These are phyloP conservation scores for Caenorhabditis angaria DNA, from an alignment of 2,888 invertebrate species.

Conservation along the genomic window DNA sequence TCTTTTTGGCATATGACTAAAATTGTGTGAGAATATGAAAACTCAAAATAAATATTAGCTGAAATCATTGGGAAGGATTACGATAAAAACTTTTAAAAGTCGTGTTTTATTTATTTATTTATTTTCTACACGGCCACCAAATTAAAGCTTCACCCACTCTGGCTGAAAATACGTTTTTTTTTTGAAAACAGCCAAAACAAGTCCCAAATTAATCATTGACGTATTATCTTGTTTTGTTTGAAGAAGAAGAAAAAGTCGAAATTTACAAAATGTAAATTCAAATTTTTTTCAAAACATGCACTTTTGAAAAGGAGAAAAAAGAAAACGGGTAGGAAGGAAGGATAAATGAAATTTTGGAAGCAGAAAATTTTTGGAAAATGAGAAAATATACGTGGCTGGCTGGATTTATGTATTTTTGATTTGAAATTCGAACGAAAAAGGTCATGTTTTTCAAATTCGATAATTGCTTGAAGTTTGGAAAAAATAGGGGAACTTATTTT, in stretches of 20 bases:
- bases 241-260: background rate
- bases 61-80: too few relatives aligned
- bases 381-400: background rate
- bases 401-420: background rate
- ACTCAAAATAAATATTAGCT: too few relatives aligned
- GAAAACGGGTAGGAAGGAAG: too few relatives aligned
- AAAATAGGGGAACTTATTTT: too few relatives aligned
- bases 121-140: background rate
- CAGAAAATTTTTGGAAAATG: background rate
- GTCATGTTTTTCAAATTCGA: background rate
- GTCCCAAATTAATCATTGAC: slow-evolving; percentile 1
- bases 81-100: too few relatives aligned
- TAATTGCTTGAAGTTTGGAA: background rate
- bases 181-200: background rate
- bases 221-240: background rate
- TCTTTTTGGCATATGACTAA: too few relatives aligned
- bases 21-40: too few relatives aligned
- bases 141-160: too few relatives aligned
- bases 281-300: background rate
- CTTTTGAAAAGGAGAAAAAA: background rate
- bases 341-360: background rate
- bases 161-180: too few relatives aligned
- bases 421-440: background rate
- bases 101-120: background rate
- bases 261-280: background rate